Base-by-base conservation (phyloP, 2,113 vertebrate species). In the Emydura subglobosa region DNA sequence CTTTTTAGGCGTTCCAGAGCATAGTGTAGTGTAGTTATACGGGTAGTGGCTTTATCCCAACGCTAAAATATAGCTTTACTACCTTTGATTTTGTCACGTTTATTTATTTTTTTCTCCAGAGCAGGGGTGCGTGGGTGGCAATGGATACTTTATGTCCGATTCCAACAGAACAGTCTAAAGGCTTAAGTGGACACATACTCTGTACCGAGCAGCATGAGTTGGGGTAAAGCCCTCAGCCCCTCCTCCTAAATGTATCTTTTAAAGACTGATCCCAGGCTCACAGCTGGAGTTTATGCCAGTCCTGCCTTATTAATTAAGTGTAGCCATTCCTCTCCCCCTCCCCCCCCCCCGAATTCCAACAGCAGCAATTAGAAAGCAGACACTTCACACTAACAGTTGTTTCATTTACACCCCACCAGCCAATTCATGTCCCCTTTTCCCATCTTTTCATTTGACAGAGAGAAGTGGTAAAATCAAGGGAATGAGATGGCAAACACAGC, bases 301-400 rank as follows among this genome's bases (percentile, higher is more conserved):
- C 96, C 94, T 97, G 97, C 95, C 97, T 97, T 96, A 97, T 97
- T 97, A 97, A 96, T 97, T 97, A 97, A 96, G 94, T 97, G 94
- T 96, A 97, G 95, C 93, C 92, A 94, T 92, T 92, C 91, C 92
- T 68, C 95, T 93, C 94, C 42, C 4, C 65, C n/a, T 21, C 34
- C 4, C 34, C 0, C 34, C 0, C 79, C 76, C 76, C 79, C 51
- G n/a, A 95, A 97, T 96, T 97, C 96, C 97, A 95, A 90, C 93
- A 96, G 92, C 96, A 94, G 89, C 94, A 97, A 97, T 97, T 97
- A 97, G 96, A 97, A 97, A 97, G 92, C 93, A 97, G 96, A 97
- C 96, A 95, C 94, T 94, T 97, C 94, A 92, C 86, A 93, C 82
- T 91, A 95, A 92, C 97, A 98, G 97, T 97, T 97, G 97, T 84